phyloP scores from a whole-genome alignment of 1,140 invertebrate species.

The Megalonaias nervosa region DNA sequence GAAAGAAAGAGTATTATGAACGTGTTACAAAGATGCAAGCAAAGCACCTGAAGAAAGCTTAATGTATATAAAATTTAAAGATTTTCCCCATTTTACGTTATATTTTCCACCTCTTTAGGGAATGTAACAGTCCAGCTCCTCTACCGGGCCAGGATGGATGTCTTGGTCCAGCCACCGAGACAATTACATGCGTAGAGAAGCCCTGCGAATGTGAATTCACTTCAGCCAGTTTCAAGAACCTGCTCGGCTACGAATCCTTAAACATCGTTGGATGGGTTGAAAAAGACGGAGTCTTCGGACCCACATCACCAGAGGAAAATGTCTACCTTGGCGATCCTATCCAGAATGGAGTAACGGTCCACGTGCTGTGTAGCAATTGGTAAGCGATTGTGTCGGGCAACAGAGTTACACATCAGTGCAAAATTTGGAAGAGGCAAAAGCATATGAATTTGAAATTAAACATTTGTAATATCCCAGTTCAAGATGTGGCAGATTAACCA shows the following conservation, averaged over 20 bases:
- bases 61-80: too few species aligned
- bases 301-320: slow-evolving; percentile 27
- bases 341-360: slow-evolving; percentile 35
- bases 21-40: too few species aligned
- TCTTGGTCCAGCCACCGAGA: slow-evolving; percentile 6
- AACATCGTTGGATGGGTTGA: slow-evolving; percentile 34
- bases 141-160: slow-evolving; percentile 9
- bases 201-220: slow-evolving; percentile 35
- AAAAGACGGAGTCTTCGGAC: slow-evolving; percentile 25
- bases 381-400: slow-evolving; percentile 5
- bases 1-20: too few species aligned
- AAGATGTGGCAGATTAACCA: too few species aligned
- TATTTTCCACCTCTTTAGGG: not conserved
- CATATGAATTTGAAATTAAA: not conserved
- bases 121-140: slow-evolving; percentile 28
- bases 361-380: slow-evolving; percentile 40
- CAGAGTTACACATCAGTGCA: not conserved
- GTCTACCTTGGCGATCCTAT: slow-evolving; percentile 34
- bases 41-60: too few species aligned
- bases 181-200: slow-evolving; percentile 5
- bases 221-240: slow-evolving; percentile 15
- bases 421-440: not conserved
- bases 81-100: too few species aligned
- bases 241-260: slow-evolving; percentile 37
- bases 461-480: too few species aligned